Base-by-base conservation (phyloP, 2,888 invertebrate genomes). In the Melinaea menophilus region DNA sequence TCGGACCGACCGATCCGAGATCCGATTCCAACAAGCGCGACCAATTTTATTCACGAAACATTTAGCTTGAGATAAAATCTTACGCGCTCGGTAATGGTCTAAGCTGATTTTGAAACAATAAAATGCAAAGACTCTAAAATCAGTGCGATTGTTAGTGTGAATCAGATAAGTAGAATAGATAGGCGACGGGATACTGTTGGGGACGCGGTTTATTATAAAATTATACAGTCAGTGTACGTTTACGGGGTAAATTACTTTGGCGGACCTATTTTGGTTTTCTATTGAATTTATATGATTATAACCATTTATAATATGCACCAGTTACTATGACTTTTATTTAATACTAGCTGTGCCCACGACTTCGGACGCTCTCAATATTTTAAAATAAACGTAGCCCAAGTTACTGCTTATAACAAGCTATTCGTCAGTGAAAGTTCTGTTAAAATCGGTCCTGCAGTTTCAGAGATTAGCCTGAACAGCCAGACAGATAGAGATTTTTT, bases 11-110 rank as follows among this genome's bases (percentile, higher is more conserved):
- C 80, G 81, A 84, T 82, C 75, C 75, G 71, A 79, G 82, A 82
- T 82, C 79, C 79, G 86, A 84, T 85, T 82, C 78, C 74, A 80
- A 82, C 76, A 77, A 84, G 82, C 86, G 86, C 81, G 84, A 86
- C 88, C 87, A 85, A 90, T 89, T 87, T 90, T 87, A 88, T 88
- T 82, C 87, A 82, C 81, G 83, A 85, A 89, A 88, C 88, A 87
- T 88, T 88, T 87, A 84, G 82, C 81, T 79, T 72, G 71, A 77
- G 90, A 90, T 89, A 86, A 80, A 78, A 89, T 90, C 89, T 80
- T 73, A 75, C 72, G 73, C 76, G 77, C 78, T 73, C 79, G 78
- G 78, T 80, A 82, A 75, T 79, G 73, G 75, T 71, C 72, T 70
- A 64, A 72, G 69, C 69, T 72, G 72, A 73, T 71, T 73, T 73